phyloP scores from a whole-genome alignment of 2,113 vertebrate species.

The Rhinichthys klamathensis region DNA sequence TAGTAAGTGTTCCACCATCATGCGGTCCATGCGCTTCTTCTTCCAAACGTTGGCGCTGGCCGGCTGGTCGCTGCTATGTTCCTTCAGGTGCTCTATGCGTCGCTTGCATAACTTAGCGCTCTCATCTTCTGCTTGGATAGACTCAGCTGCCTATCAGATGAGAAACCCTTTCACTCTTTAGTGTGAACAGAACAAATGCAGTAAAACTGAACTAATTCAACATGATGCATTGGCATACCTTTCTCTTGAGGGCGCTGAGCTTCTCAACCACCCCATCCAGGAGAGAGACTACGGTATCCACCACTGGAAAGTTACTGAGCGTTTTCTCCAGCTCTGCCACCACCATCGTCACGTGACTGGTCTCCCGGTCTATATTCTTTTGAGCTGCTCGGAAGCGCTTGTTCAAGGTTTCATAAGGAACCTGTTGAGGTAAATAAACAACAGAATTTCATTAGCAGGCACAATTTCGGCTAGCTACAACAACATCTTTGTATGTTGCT shows the following conservation, averaged over 20 bases:
- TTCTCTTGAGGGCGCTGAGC: conserved; percentile 94
- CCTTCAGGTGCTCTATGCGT: conserved; percentile 95
- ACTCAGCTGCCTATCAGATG: conserved; percentile 87
- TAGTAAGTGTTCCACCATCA: conserved; percentile 98
- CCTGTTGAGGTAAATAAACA: conserved; percentile 71
- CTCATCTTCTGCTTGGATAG: conserved; percentile 97
- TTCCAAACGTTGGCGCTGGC: conserved; percentile 95
- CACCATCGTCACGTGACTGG: conserved; percentile 97
- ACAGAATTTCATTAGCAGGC: not conserved
- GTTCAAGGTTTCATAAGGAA: conserved; percentile 97
- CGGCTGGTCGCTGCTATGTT: conserved; percentile 95
- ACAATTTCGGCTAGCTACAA: not conserved
- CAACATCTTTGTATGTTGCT: no score
- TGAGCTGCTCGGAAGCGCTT: conserved; percentile 96
- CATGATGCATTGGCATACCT: conserved; percentile 74
- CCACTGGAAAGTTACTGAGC: conserved; percentile 90
- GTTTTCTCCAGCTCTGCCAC: conserved; percentile 98
- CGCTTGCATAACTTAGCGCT: conserved; percentile 97
- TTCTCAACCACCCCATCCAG: conserved; percentile 98
- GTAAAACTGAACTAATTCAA: not conserved
- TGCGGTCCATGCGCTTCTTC: conserved; percentile 97
- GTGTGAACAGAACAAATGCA: not conserved
- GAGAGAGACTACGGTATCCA: conserved; percentile 95
- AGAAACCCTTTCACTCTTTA: not conserved
- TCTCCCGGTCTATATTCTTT: conserved; percentile 97